Evolutionary conservation across 2,113 vertebrate genomes (phyloP).

Genomic region (Ageneiosus marmoratus): DNA sequence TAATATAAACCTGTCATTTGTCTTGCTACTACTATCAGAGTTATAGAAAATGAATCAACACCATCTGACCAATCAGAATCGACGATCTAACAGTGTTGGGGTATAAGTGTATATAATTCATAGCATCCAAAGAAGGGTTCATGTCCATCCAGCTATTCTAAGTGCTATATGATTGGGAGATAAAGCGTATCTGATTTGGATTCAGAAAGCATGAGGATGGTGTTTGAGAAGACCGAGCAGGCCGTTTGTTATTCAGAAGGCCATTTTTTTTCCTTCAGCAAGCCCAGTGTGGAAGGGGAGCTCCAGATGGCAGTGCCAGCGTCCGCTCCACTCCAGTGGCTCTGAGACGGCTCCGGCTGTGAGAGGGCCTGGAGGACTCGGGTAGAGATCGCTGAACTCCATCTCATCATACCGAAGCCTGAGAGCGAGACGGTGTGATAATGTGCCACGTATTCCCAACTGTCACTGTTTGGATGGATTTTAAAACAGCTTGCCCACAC

Average conservation of each 20-base stretch:
- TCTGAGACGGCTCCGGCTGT: conserved; percentile 44
- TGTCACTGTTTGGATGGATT: conserved; percentile 5
- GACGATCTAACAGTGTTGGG: no score
- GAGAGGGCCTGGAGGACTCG: conserved; percentile 40
- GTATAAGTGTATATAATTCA: neutral
- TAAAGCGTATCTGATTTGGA: conserved; percentile 2
- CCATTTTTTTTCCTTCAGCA: neutral
- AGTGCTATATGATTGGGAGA: neutral
- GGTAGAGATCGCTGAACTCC: conserved; percentile 11
- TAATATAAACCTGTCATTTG: neutral
- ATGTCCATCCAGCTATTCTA: neutral
- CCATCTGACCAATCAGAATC: neutral
- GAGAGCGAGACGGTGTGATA: conserved; percentile 20
- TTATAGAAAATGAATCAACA: neutral
- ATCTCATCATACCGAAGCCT: conserved; percentile 42
- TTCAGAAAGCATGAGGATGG: neutral
- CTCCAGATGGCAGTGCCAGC: conserved; percentile 52
- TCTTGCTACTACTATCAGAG: neutral
- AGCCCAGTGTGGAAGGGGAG: conserved; percentile 41
- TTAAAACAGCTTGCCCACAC: conserved; percentile 1
- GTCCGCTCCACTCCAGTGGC: conserved; percentile 47
- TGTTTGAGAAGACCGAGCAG: conserved; percentile 11
- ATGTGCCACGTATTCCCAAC: conserved; percentile 15
- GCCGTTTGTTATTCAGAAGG: conserved; percentile 42
- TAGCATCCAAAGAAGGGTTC: neutral